A percentile compares a stretch with the other conserved stretches of the same genome.
These are phyloP conservation scores for Gobionotothen gibberifrons DNA, from an alignment of 2,797 vertebrate species.

Conservation along the genomic window DNA sequence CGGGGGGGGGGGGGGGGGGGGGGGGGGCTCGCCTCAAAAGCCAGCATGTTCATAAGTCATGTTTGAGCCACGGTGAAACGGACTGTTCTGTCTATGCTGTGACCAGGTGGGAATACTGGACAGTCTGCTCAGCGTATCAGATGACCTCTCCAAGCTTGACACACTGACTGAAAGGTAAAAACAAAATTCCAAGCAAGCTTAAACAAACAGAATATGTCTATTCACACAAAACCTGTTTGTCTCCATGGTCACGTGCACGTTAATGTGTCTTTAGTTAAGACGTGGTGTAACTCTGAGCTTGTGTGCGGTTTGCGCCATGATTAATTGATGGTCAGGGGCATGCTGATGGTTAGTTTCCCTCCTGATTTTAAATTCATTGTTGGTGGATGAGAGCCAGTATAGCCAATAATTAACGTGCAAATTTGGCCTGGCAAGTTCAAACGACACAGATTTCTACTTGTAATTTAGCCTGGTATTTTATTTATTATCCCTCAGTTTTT, in stretches of 20 bases:
- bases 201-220: not conserved
- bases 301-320: slow-evolving; percentile 52
- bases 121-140: slow-evolving; percentile 91
- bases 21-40: not conserved
- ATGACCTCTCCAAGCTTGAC: slow-evolving; percentile 93
- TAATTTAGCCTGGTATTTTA: not conserved
- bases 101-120: slow-evolving; percentile 94
- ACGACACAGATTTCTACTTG: not conserved
- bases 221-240: not conserved
- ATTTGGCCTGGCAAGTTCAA: not conserved
- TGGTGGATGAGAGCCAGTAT: slow-evolving; percentile 34
- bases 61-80: slow-evolving; percentile 14
- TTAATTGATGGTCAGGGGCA: slow-evolving; percentile 67
- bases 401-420: not conserved
- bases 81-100: slow-evolving; percentile 31
- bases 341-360: slow-evolving; percentile 58
- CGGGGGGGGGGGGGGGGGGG: too few species aligned
- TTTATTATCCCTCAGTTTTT: not conserved
- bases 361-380: slow-evolving; percentile 66
- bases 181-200: not conserved
- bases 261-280: slow-evolving; percentile 47
- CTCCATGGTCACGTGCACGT: not conserved
- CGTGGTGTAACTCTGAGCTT: slow-evolving; percentile 45
- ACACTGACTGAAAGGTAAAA: slow-evolving; percentile 90
- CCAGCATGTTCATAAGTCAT: not conserved